A percentile compares a stretch with the other conserved stretches of the same genome.
These are phyloP conservation scores for Melanogrammus aeglefinus DNA, from an alignment of 2,797 vertebrate species.

Conservation along the genomic window DNA sequence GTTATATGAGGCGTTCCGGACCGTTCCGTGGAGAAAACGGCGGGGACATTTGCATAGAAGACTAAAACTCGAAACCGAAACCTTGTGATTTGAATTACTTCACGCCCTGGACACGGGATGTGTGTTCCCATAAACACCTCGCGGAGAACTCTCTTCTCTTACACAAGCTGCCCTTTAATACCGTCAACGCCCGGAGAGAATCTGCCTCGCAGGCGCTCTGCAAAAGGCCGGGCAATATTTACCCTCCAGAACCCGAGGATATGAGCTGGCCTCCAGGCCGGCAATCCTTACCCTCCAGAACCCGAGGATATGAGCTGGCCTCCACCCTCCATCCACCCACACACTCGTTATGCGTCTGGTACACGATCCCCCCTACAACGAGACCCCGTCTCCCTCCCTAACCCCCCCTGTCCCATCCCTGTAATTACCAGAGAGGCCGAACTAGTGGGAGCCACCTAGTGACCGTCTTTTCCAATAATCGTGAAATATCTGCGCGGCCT, in stretches of 20 bases:
- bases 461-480: conserved; percentile 80
- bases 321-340: conserved; percentile 4
- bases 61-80: not conserved
- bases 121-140: not conserved
- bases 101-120: not conserved
- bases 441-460: conserved; percentile 79
- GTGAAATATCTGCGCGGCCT: conserved; percentile 76
- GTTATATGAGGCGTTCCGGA: not conserved
- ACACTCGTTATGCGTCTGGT: not conserved
- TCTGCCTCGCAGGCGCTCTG: not conserved
- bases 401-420: conserved; percentile 55
- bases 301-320: conserved; percentile 6
- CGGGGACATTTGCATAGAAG: not conserved
- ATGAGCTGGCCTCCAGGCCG: conserved; percentile 8
- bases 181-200: not conserved
- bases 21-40: not conserved
- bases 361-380: conserved; percentile 12
- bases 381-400: conserved; percentile 19
- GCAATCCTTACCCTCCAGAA: too few species aligned
- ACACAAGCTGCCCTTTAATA: not conserved
- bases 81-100: conserved; percentile 2
- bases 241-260: not conserved
- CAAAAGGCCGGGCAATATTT: not conserved
- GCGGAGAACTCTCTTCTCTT: not conserved
- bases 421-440: conserved; percentile 70